These are phyloP conservation scores for Potorous gilbertii DNA, from an alignment of 2,797 vertebrate species.

Conservation along the genomic window DNA sequence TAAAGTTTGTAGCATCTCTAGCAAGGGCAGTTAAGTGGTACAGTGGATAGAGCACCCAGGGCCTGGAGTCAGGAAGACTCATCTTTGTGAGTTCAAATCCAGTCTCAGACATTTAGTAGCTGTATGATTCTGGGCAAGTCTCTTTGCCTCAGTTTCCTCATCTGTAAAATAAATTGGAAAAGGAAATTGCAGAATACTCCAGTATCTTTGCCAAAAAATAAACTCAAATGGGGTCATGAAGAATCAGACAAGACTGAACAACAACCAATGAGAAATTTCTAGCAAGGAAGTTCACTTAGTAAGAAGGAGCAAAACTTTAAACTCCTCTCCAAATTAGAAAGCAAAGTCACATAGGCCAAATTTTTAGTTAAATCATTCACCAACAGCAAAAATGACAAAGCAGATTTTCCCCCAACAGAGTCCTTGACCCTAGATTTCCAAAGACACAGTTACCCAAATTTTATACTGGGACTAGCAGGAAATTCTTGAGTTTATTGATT, in stretches of 20 bases:
- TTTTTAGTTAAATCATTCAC: neutral
- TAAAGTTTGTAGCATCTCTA: neutral
- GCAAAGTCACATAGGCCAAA: neutral
- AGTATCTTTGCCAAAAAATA: neutral
- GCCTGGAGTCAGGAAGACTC: neutral
- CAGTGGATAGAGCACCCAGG: neutral
- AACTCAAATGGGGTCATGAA: neutral
- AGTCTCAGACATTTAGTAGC: neutral
- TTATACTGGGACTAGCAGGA: neutral
- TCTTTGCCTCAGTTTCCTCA: conserved; percentile 19
- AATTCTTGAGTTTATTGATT: neutral
- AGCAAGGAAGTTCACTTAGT: neutral
- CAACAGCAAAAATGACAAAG: neutral
- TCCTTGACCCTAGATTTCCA: neutral
- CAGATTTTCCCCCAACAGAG: too few species aligned
- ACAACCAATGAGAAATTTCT: neutral
- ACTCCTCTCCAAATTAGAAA: neutral
- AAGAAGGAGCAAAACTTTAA: neutral
- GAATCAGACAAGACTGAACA: neutral
- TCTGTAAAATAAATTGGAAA: neutral
- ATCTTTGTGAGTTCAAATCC: neutral
- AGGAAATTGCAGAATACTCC: neutral
- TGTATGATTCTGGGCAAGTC: neutral
- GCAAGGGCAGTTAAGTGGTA: neutral
- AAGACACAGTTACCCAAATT: neutral